These are phyloP conservation scores for Drosophila pseudoobscura DNA, from an alignment of 1,140 invertebrate genomes.

Conservation along the genomic window DNA sequence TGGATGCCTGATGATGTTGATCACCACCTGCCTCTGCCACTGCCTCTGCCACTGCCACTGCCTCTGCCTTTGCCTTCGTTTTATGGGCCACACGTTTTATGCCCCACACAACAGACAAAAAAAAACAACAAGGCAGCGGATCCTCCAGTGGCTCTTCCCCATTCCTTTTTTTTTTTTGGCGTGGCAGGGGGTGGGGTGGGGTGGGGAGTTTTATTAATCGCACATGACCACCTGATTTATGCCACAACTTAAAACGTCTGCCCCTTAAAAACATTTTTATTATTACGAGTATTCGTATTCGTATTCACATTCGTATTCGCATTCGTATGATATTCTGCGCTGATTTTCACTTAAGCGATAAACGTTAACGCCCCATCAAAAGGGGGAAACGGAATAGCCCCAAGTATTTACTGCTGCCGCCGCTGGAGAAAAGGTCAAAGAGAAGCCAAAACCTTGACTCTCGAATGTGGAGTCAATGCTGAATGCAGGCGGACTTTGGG, in stretches of 20 bases:
- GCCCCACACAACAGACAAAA: conserved; percentile 45
- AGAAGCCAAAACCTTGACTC: too few species aligned
- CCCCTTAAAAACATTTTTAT: conserved; percentile 77
- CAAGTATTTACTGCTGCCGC: too few species aligned
- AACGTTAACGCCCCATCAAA: conserved; percentile 60
- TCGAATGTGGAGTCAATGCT: too few species aligned
- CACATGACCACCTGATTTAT: conserved; percentile 79
- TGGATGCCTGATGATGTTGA: conserved; percentile 46
- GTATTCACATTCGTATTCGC: too few species aligned
- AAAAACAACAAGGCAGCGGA: conserved; percentile 27
- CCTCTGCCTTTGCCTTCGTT: conserved; percentile 65
- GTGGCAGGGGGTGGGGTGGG: not conserved
- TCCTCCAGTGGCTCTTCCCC: conserved; percentile 13
- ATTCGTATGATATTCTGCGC: conserved; percentile 33
- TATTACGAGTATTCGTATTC: conserved; percentile 67
- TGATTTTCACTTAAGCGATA: conserved; percentile 78
- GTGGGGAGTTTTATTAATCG: conserved; percentile 70
- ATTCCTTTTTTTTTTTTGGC: not conserved
- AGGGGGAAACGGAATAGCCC: not conserved
- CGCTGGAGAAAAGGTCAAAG: too few species aligned
- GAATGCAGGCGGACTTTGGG: too few species aligned
- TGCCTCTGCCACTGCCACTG: too few species aligned
- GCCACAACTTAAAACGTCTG: conserved; percentile 67
- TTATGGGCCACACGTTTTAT: conserved; percentile 59
- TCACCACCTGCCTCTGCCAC: conserved; percentile 55